Evolutionary conservation across 64 coral and sea anemone genomes (phyloP).

Genomic region (Actinia equina): DNA sequence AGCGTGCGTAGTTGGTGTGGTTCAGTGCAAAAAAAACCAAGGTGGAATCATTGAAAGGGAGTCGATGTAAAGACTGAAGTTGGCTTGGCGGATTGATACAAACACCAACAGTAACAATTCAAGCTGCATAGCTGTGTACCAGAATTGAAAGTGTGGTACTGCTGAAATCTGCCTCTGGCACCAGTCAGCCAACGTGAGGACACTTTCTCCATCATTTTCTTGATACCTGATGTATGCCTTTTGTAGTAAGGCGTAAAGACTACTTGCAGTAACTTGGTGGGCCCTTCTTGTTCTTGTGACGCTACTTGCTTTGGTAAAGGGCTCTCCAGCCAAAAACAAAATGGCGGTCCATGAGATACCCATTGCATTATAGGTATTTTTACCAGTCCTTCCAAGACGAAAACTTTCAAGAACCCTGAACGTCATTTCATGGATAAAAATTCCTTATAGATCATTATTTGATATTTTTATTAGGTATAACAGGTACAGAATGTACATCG

Average conservation of each 20-base stretch:
- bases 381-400: no score
- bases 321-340: neutral
- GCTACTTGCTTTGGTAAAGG: conserved; percentile 1
- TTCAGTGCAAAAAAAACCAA: conserved; percentile 29
- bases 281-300: conserved; percentile 3
- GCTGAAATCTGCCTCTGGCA: neutral
- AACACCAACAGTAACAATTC: conserved; percentile 17
- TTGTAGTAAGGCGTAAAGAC: conserved; percentile 12
- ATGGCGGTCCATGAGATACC: no score
- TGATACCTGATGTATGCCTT: conserved; percentile 24
- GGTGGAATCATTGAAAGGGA: neutral
- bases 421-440: no score
- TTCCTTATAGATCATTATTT: no score
- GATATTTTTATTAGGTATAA: no score
- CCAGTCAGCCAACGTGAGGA: conserved; percentile 21
- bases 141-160: conserved; percentile 53
- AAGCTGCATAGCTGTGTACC: conserved; percentile 38
- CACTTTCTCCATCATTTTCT: conserved; percentile 4
- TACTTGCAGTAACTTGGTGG: conserved; percentile 39
- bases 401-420: no score
- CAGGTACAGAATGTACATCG: no score
- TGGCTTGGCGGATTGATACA: conserved; percentile 27
- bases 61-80: conserved; percentile 30
- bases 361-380: no score
- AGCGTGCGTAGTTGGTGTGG: conserved; percentile 41